Percentiles rank a stretch among this genome's conserved stretches.
These are phyloP conservation scores for Calliphora vicina DNA, from an alignment of 1,140 invertebrate species.

Conservation along the genomic window DNA sequence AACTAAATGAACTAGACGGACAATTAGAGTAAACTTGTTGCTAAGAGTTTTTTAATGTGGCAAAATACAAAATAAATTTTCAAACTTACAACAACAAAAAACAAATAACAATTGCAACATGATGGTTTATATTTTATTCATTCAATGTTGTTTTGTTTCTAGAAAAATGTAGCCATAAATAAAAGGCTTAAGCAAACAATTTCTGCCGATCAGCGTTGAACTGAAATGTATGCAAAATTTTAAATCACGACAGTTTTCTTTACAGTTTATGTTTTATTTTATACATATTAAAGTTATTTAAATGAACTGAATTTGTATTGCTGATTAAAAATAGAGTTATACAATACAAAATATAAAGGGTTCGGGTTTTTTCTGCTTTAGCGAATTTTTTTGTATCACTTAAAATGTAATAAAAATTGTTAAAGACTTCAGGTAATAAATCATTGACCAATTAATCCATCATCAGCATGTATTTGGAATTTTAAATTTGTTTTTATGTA, in stretches of 20 bases:
- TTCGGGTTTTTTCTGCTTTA: too few relatives aligned
- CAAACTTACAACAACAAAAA: background rate
- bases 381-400: too few relatives aligned
- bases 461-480: background rate
- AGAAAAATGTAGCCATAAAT: background rate
- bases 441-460: background rate
- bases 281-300: background rate
- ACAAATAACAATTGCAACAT: constrained; percentile 3
- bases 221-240: background rate
- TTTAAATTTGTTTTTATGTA: too few relatives aligned
- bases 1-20: background rate
- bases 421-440: background rate
- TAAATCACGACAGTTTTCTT: background rate
- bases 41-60: background rate
- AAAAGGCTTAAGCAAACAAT: too few relatives aligned
- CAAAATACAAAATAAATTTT: background rate
- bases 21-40: background rate
- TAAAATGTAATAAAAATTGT: too few relatives aligned
- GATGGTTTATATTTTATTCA: background rate
- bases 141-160: background rate
- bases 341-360: too few relatives aligned
- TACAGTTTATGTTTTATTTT: background rate
- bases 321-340: too few relatives aligned
- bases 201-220: background rate
- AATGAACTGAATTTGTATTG: background rate